A percentile compares a stretch with the other conserved stretches of the same genome.
phyloP scores from a whole-genome alignment of 2,888 invertebrate species.

The Hermaeophaga mercurialis region DNA sequence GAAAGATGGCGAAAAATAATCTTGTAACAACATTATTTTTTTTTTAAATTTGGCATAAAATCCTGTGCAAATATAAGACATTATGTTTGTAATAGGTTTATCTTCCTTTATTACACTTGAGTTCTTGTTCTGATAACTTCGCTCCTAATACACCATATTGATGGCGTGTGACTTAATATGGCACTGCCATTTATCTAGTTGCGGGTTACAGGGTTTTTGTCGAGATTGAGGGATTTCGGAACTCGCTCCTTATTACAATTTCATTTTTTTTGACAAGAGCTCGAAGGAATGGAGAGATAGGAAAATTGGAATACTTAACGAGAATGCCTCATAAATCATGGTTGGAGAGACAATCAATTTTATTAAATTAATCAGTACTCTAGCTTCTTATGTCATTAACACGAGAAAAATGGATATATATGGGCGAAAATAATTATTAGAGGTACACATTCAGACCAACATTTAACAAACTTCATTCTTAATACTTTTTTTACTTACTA shows the following conservation, averaged over 20 bases:
- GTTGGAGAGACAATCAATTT: slow-evolving; percentile 17
- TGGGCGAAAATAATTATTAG: too few species aligned
- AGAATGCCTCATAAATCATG: slow-evolving; percentile 21
- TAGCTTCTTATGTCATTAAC: too few species aligned
- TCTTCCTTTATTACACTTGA: neutral
- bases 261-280: slow-evolving; percentile 25
- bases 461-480: too few species aligned
- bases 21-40: too few species aligned
- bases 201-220: slow-evolving; percentile 33
- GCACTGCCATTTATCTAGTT: slow-evolving; percentile 32
- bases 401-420: too few species aligned
- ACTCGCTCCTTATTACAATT: slow-evolving; percentile 23
- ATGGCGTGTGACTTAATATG: slow-evolving; percentile 38
- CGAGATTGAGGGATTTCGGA: slow-evolving; percentile 25
- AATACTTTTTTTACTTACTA: too few species aligned
- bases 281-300: neutral
- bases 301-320: slow-evolving; percentile 18
- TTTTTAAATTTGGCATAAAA: too few species aligned
- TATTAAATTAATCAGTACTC: slow-evolving; percentile 8
- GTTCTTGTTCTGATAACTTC: neutral
- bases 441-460: too few species aligned
- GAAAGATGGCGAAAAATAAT: too few species aligned
- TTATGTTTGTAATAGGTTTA: too few species aligned
- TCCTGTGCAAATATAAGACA: too few species aligned
- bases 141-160: slow-evolving; percentile 41